Conservation (phyloP, 2,888 invertebrate species). For the Troglohyphantes excavatus region DNA sequence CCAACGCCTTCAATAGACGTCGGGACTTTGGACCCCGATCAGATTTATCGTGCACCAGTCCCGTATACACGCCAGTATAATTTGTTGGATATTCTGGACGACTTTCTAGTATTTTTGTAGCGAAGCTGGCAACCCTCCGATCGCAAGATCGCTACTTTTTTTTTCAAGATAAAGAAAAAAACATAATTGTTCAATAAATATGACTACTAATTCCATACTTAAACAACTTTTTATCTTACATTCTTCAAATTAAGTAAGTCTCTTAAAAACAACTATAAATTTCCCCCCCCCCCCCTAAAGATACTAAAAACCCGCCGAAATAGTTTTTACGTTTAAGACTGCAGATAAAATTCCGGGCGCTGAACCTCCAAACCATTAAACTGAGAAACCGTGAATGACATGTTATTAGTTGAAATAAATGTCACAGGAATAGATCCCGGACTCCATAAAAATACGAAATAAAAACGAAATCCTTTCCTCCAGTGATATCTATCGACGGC, state of each 20-base stretch:
- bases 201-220: no score
- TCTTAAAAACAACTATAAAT: neutral
- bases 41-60: no score
- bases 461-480: slow-evolving; percentile 18
- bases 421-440: slow-evolving; percentile 29
- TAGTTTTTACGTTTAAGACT: neutral
- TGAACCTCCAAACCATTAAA: slow-evolving; percentile 8
- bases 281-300: neutral
- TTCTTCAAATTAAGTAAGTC: neutral
- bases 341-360: slow-evolving; percentile 4
- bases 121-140: no score
- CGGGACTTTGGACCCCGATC: no score
- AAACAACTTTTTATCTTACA: no score
- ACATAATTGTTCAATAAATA: no score
- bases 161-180: no score
- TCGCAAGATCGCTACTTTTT: no score
- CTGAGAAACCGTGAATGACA: slow-evolving; percentile 36
- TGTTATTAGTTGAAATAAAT: slow-evolving; percentile 59
- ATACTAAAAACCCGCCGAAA: neutral
- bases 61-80: no score
- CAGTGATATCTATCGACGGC: slow-evolving; percentile 42
- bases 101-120: no score
- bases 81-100: no score
- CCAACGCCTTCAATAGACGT: no score
- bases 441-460: slow-evolving; percentile 15